Percentiles rank a stretch among this genome's conserved stretches.
phyloP scores from a whole-genome alignment of 92 coral and sea anemone species.

The Palythoa grandiflora region DNA sequence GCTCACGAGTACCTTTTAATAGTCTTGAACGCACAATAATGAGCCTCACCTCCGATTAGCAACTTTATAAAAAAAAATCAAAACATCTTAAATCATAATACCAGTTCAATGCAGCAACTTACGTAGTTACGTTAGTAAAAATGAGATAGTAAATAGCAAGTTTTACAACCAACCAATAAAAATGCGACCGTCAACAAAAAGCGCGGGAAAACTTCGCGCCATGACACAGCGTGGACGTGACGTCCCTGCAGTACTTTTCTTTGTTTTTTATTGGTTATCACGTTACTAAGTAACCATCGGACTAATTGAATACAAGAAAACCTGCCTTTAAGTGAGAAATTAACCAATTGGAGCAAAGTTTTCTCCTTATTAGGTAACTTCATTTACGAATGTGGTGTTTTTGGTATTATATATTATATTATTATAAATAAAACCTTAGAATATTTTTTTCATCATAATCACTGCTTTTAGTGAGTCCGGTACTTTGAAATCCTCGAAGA shows the following conservation, averaged over 20 bases:
- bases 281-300: not conserved
- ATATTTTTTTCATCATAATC: too few relatives aligned
- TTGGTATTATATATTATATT: too few relatives aligned
- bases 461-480: too few relatives aligned
- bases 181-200: not conserved
- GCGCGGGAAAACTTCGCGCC: slow-evolving; percentile 13
- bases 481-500: too few relatives aligned
- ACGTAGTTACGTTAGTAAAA: not conserved
- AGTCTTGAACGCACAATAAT: too few relatives aligned
- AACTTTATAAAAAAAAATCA: too few relatives aligned
- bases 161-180: not conserved
- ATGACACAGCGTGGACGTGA: not conserved
- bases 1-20: too few relatives aligned
- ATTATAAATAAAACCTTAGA: too few relatives aligned
- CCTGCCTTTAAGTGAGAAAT: not conserved
- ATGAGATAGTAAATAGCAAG: not conserved
- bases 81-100: too few relatives aligned
- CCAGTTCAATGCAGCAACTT: not conserved
- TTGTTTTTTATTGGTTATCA: not conserved
- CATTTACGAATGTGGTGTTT: too few relatives aligned
- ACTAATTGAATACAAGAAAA: not conserved
- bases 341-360: not conserved
- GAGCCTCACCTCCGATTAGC: too few relatives aligned
- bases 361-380: too few relatives aligned
- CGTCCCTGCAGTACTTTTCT: not conserved